Evolutionary conservation across 30 jellyfish, hydroid and myxozoan species (phyloP).

Genomic region (Turritopsis rubra): DNA sequence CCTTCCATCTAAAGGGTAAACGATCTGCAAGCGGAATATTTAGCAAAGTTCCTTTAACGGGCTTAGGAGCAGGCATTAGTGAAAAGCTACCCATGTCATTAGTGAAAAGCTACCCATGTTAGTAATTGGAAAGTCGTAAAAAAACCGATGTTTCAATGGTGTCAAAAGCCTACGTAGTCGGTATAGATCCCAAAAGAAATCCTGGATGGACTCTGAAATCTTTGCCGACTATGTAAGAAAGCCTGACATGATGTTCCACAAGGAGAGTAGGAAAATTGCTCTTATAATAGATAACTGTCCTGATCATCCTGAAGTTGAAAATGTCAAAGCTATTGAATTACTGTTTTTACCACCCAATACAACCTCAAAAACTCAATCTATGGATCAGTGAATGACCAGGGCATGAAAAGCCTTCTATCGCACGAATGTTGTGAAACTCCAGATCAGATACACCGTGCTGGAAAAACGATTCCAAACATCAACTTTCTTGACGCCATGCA

Average conservation of each 20-base stretch:
- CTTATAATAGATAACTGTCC: conserved; percentile 49
- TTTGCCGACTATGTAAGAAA: conserved; percentile 43
- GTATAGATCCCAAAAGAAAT: conserved; percentile 22
- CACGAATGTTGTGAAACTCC: not conserved
- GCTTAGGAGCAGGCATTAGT: too few species aligned
- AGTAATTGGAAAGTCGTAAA: not conserved
- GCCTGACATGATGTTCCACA: conserved; percentile 21
- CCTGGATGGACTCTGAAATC: conserved; percentile 44
- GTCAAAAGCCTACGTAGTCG: not conserved
- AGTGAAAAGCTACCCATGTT: not conserved
- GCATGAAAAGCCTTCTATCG: not conserved
- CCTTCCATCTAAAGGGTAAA: not conserved
- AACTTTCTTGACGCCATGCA: not conserved
- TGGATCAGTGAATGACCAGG: conserved; percentile 46
- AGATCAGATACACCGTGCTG: not conserved
- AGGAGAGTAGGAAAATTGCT: conserved; percentile 24
- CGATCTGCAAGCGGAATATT: not conserved
- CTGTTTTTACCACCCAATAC: conserved; percentile 54
- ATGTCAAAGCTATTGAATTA: conserved; percentile 37
- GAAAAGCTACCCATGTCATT: too few species aligned
- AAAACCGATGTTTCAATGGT: not conserved
- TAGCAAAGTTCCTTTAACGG: conserved; percentile 6
- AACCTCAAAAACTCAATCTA: conserved; percentile 40
- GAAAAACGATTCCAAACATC: not conserved
- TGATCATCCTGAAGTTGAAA: conserved; percentile 36